These are phyloP conservation scores for Corydoras maculifer DNA, from an alignment of 2,113 vertebrate species.

Conservation along the genomic window DNA sequence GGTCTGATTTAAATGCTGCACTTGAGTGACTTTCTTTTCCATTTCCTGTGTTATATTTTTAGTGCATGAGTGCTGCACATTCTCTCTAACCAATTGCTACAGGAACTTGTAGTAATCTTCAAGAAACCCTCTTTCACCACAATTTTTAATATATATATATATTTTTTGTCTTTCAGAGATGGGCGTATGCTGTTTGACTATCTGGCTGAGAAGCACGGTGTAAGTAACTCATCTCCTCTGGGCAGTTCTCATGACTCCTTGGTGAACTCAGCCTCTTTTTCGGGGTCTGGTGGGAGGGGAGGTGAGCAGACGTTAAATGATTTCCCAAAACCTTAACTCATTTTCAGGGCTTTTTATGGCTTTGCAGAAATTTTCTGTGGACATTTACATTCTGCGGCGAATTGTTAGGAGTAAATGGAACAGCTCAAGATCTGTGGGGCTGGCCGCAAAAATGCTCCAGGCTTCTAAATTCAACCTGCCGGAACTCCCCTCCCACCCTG, in stretches of 20 bases:
- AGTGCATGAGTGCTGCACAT: neutral
- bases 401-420: slow-evolving; percentile 69
- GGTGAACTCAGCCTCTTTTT: slow-evolving; percentile 62
- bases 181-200: slow-evolving; percentile 95
- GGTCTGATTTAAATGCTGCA: neutral
- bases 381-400: slow-evolving; percentile 73
- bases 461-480: slow-evolving; percentile 68
- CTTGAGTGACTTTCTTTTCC: neutral
- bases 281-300: slow-evolving; percentile 51
- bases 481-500: slow-evolving; percentile 54
- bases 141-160: slow-evolving; percentile 17
- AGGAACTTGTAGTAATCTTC: slow-evolving; percentile 15
- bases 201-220: slow-evolving; percentile 89
- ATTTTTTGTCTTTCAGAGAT: slow-evolving; percentile 67
- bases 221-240: slow-evolving; percentile 68
- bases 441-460: slow-evolving; percentile 67
- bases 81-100: slow-evolving; percentile 17
- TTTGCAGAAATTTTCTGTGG: slow-evolving; percentile 65
- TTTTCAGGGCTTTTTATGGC: slow-evolving; percentile 67
- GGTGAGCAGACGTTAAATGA: slow-evolving; percentile 55
- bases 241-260: slow-evolving; percentile 65
- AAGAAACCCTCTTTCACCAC: slow-evolving; percentile 40
- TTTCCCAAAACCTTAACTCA: slow-evolving; percentile 70
- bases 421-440: slow-evolving; percentile 60
- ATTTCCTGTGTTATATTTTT: neutral